Base-by-base conservation (phyloP, 2,888 invertebrate species). In the Drosophila kanekoi region DNA sequence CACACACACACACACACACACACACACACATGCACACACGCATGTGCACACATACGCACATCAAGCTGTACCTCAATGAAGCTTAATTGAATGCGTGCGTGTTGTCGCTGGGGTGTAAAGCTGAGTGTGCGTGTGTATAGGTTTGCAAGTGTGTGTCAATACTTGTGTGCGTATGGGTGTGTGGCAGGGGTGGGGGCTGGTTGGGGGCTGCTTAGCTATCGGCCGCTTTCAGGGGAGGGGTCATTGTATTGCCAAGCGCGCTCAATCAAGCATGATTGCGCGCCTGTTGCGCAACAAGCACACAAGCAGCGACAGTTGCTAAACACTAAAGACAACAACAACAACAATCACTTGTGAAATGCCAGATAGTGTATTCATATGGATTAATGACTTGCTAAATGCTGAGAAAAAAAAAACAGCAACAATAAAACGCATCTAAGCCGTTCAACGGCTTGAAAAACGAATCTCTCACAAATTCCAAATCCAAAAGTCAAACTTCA, bases 21-120 rank as follows among this genome's bases (percentile, higher is more conserved):
- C 33, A 37, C 20, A 20, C 49, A 37, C 49, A 38, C 11, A 23
- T 33, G 43, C 32, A 44, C 18, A 43, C 23, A 33, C 35, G 67
- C 54, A 80, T n/a, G n/a, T n/a, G n/a, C 77, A 86, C 75, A 57
- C 61, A 74, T 56, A 43, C 62, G 58, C 59, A 52, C 51, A 52
- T 52, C 58, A 59, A 71, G 58, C 68, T 60, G 44, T 68, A 53
- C 77, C 82, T 84, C 84, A 91, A 91, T 91, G 89, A 88, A 84
- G 71, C 85, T 90, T 86, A 91, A 91, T 91, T 91, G 83, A 90
- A 67, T 72, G 79, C 89, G 72, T 77, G 70, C 64, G 52, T 45
- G 47, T 28, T 49, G 33, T 13, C 38, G 35, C n/a, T 49, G 20
- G n/a, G 32, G 18, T 28, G 28, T 28, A 28, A 28, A 8, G 28